Base-by-base conservation (phyloP, 2,113 vertebrate species). In the Tauraco erythrolophus region DNA sequence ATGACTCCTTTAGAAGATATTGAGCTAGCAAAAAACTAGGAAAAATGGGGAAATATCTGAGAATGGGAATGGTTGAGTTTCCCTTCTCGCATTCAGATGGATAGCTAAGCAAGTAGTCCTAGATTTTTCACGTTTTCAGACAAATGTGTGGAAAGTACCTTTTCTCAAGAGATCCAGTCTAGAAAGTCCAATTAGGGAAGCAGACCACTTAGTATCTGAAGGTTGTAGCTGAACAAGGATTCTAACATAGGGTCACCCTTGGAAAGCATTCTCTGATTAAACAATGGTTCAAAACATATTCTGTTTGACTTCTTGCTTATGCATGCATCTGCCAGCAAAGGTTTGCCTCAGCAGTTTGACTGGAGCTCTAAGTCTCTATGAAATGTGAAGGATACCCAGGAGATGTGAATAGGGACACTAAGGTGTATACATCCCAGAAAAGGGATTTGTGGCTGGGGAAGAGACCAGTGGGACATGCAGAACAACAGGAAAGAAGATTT, bases 391-490 rank as follows among this genome's bases (percentile, higher is more conserved):
- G 6, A 6, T 78, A 8, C 10, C 9, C 39, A 13, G 57, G 46
- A 66, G 41, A 41, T 53, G 30, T 57, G 37, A 89, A 62, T 11
- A 90, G 12, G 50, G n/a, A 46, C 28, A 39, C 8, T 70, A 72
- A 64, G 48, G 70, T 41, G 9, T 7, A 18, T 41, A 82, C 4
- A 28, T 68, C 10, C 28, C 7, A 50, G 53, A 65, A 90, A 82
- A 89, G 5, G 13, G 23, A 56, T 48, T 65, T 77, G n/a, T 89
- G 35, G 14, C 51, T 60, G 27, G 30, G 25, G 10, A 72, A 89
- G 33, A 84, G 12, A 57, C 9, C 10, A 23, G 14, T 0, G 0
- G 33, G 35, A 60, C 1, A 5, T 17, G 31, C 15, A 90, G 33
- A 69, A 57, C 10, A 83, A 14, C 43, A 78, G 41, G 31, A 80